phyloP scores from a whole-genome alignment of 2,888 invertebrate genomes.

The Calliscelio sp. region DNA sequence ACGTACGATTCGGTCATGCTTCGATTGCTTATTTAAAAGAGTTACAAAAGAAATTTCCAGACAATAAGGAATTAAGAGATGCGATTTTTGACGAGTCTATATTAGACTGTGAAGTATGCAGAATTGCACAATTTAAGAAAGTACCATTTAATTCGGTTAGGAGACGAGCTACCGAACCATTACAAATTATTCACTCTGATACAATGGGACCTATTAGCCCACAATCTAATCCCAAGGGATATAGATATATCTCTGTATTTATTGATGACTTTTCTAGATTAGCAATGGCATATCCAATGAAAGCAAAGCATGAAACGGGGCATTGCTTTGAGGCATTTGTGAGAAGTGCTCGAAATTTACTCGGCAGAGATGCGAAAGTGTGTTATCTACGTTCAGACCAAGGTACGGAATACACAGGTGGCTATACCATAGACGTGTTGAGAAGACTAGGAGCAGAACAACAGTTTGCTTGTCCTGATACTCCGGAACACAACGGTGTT shows the following conservation, averaged over 20 bases:
- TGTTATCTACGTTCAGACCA: conserved; percentile 75
- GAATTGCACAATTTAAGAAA: conserved; percentile 73
- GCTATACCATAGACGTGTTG: background rate
- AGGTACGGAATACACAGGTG: conserved; percentile 25
- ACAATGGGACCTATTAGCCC: conserved; percentile 40
- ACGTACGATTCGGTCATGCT: conserved; percentile 17
- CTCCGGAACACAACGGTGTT: background rate
- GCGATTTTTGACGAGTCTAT: conserved; percentile 33
- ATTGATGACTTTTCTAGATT: conserved; percentile 55
- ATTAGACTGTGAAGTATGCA: conserved; percentile 73
- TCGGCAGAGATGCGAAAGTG: conserved; percentile 73
- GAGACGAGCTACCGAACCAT: conserved; percentile 55
- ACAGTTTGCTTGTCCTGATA: conserved; percentile 14
- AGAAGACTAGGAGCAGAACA: conserved; percentile 15
- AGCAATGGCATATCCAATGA: conserved; percentile 72
- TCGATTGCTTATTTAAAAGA: conserved; percentile 5
- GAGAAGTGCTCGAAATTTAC: conserved; percentile 71
- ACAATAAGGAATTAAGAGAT: conserved; percentile 14
- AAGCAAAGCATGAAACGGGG: conserved; percentile 62
- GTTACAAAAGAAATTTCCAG: conserved; percentile 9
- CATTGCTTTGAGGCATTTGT: conserved; percentile 64
- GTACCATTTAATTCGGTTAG: conserved; percentile 45
- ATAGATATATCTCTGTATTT: conserved; percentile 61
- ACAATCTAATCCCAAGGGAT: conserved; percentile 57
- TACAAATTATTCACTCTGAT: conserved; percentile 73